Base-by-base conservation (phyloP, 2,113 vertebrate species). In the Epinephelus cyanopodus region DNA sequence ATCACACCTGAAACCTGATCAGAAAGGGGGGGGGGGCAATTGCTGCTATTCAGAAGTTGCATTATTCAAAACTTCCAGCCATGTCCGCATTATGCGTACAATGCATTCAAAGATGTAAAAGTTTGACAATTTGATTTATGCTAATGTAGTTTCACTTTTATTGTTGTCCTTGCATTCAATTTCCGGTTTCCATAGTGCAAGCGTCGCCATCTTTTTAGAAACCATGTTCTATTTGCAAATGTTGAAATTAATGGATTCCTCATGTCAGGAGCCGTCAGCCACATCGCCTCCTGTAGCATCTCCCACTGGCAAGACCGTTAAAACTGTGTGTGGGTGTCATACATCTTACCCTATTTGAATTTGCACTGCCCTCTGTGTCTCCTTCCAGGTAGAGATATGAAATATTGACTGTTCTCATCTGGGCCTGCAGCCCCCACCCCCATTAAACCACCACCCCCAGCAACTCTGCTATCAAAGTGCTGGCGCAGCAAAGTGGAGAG, bases 331-430 rank as follows among this genome's bases (percentile, higher is more conserved):
- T 70, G 68, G 70, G 78, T 85, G 85, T 93, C 82, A 85, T 88
- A 89, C 93, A 92, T 92, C 85, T 87, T 89, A 83, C 67, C 87
- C 83, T 87, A 89, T 92, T 93, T 92, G 89, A 93, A 93, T 92
- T 87, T 89, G 66, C 79, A 67, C 85, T 92, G 91, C 92, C 94
- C 92, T 93, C 86, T 93, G 79, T 82, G 85, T 93, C 87, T 89
- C 90, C 92, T 93, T 94, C 89, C 90, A 94, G 89, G 89, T 92
- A 85, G 77, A 86, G 89, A 90, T 94, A 94, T 92, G 86, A 94
- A 93, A 94, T 95, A 95, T 93, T 91, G 95, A 95, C 94, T 92
- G 90, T 88, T 94, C 89, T 93, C 89, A 87, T 92, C 74, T 90
- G 86, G 77, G 85, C 86, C 86, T 81, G 81, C 74, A 86, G 84